Evolutionary conservation across 2,113 vertebrate species (phyloP).

Genomic region (Apeltes quadracus): DNA sequence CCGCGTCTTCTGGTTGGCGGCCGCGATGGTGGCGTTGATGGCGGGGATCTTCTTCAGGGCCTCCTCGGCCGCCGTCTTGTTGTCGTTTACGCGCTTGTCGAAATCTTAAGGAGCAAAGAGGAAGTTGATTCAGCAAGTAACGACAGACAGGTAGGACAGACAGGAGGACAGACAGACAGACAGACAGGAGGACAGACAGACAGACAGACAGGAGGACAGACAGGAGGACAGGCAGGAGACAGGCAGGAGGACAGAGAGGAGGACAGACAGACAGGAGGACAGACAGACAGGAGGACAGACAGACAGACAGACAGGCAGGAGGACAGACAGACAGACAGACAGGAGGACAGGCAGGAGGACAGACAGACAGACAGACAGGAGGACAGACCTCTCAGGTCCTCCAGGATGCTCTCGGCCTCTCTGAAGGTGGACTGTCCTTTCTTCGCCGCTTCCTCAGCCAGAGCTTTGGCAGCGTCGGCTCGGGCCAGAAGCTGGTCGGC

Average conservation of each 20-base stretch:
- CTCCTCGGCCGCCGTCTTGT: constrained; percentile 95
- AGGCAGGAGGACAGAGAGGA: neutral
- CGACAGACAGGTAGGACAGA: neutral
- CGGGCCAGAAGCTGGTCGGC: constrained; percentile 95
- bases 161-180: neutral
- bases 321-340: neutral
- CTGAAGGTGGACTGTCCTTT: constrained; percentile 88
- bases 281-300: neutral
- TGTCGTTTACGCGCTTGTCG: constrained; percentile 93
- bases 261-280: neutral
- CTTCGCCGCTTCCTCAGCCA: constrained; percentile 92
- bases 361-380: neutral
- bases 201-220: neutral
- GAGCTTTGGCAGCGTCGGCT: constrained; percentile 93
- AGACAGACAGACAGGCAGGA: neutral
- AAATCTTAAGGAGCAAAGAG: constrained; percentile 83
- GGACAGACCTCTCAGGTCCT: constrained; percentile 87
- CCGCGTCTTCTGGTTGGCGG: constrained; percentile 89
- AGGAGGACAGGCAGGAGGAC: too few relatives aligned
- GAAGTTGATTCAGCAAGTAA: neutral
- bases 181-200: neutral
- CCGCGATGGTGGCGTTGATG: constrained; percentile 88
- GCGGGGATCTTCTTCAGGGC: constrained; percentile 89
- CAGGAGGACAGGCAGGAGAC: neutral
- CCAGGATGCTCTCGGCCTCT: constrained; percentile 92